phyloP scores from a whole-genome alignment of 2,797 vertebrate genomes.

The Heteromormyrus szaboi region DNA sequence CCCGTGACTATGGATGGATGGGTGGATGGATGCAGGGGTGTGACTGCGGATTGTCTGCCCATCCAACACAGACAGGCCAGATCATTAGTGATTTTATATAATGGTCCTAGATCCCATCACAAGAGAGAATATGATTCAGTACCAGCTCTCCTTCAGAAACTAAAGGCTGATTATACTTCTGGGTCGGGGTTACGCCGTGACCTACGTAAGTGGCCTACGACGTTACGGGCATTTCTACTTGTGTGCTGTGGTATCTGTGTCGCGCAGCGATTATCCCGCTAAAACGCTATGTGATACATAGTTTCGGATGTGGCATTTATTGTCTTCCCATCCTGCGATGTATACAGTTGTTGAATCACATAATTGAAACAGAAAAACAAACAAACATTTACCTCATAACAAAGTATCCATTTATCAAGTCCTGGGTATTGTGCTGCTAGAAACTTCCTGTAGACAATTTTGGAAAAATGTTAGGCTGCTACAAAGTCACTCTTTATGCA shows the following conservation, averaged over 20 bases:
- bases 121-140: background rate
- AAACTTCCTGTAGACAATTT: background rate
- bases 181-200: background rate
- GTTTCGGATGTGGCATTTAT: background rate
- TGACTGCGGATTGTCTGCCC: background rate
- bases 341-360: background rate
- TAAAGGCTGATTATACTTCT: background rate
- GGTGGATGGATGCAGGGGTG: background rate
- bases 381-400: background rate
- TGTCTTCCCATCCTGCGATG: background rate
- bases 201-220: background rate
- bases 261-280: background rate
- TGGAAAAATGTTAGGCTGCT: background rate
- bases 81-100: background rate
- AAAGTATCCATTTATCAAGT: background rate
- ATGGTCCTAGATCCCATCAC: background rate
- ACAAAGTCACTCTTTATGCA: background rate
- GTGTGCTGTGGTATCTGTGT: background rate
- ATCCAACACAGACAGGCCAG: background rate
- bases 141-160: background rate
- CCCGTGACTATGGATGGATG: background rate
- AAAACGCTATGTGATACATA: background rate
- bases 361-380: background rate
- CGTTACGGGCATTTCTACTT: background rate
- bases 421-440: background rate